Conservation (phyloP, 1,140 invertebrate species). For the Anoplophora glabripennis region DNA sequence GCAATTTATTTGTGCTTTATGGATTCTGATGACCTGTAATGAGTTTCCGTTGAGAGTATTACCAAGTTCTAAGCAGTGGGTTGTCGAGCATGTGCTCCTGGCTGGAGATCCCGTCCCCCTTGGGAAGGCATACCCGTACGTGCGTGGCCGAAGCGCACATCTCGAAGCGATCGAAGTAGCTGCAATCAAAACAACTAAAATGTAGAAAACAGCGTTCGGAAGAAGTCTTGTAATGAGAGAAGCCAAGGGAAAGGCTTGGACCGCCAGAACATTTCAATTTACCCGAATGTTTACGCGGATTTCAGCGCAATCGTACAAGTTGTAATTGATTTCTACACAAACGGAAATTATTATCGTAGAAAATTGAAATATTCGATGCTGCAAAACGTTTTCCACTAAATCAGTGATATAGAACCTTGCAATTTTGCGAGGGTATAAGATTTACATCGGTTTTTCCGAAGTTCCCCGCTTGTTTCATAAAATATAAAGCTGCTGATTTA, state of each 20-base stretch:
- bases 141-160: constrained; percentile 58
- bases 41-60: constrained; percentile 13
- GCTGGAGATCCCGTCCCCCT: constrained; percentile 62
- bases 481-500: background rate
- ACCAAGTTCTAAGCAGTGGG: constrained; percentile 55
- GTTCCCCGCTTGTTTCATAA: background rate
- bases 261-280: background rate
- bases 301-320: background rate
- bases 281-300: no score
- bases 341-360: background rate
- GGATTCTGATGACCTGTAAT: background rate
- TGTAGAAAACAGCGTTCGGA: constrained; percentile 1
- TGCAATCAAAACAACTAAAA: constrained; percentile 41
- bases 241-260: background rate
- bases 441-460: background rate
- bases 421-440: background rate
- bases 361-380: background rate
- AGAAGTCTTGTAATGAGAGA: background rate
- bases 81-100: constrained; percentile 61
- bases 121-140: constrained; percentile 59
- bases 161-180: constrained; percentile 63
- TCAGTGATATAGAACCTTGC: background rate
- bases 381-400: background rate
- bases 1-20: background rate
- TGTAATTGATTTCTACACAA: background rate